Evolutionary conservation across 1,140 invertebrate species (phyloP), one percentile per base, ranked within the genome.

Genomic region (Euglossa dilemma): DNA sequence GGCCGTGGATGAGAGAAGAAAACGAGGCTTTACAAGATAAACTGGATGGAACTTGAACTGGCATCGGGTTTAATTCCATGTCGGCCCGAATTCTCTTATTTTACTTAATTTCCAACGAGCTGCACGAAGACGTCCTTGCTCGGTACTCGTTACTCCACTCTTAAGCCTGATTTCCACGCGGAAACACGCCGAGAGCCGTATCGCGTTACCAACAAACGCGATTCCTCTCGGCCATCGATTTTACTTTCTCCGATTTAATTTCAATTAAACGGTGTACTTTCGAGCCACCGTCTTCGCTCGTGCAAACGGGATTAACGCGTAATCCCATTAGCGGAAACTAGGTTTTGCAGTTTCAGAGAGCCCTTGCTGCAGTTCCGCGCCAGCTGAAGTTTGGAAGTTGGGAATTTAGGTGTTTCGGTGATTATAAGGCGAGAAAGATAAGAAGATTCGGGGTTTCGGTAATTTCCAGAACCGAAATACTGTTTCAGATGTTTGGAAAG

Each of bases 191-290:
- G n/a, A 57, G 23, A 66, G 3, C 64, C n/a, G 25, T 16, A n/a
- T 59, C 71, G 23, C 23, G 9, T 71, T 20, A 12, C 18, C 23
- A n/a, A 8, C 14, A 57, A 43, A 57, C 14, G 43, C 20, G 36
- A 45, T 45, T 20, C 5, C 64, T 45, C 23, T 66, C 20, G 23
- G 23, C 7, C 54, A 45, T 73, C 23, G 36, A 45, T 57, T 45
- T 45, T 73, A 43, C 11, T 73, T 73, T 43, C 54, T 25, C 59
- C 43, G 28, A 74, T 45, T 74, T 28, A 28, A 28, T 74, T 28
- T 28, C 56, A 61, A 25, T 47, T 36, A 74, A 74, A 20, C 9
- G 6, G n/a, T 25, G 45, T 47, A 16, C 20, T 0, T 43, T 16
- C 36, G 14, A 20, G 52, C 52, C n/a, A 36, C 23, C 23, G 11